phyloP scores from a whole-genome alignment of 2,797 vertebrate species.

The Emydoidea blandingii region DNA sequence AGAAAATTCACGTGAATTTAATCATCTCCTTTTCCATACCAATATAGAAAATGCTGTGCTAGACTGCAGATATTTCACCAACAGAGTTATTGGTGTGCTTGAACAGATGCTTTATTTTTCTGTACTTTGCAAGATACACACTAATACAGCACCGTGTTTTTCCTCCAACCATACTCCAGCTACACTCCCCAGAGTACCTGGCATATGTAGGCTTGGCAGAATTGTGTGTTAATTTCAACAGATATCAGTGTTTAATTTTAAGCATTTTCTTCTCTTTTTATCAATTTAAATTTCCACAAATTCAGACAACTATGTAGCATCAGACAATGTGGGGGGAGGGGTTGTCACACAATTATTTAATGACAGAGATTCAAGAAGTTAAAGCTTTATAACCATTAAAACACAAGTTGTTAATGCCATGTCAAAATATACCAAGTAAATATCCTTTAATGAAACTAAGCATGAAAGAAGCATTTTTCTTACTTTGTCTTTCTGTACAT shows the following conservation, averaged over 20 bases:
- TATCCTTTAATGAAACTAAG: neutral
- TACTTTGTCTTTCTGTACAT: neutral
- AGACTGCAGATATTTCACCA: neutral
- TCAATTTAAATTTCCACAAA: neutral
- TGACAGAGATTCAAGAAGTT: neutral
- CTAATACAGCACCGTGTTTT: neutral
- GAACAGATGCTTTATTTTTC: neutral
- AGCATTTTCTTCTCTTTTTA: neutral
- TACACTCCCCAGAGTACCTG: neutral
- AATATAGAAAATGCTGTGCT: neutral
- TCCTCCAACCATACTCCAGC: neutral
- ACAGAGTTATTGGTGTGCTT: neutral
- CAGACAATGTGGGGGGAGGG: neutral
- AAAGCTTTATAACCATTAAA: neutral
- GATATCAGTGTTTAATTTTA: neutral
- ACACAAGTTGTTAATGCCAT: neutral
- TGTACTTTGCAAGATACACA: neutral
- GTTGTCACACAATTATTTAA: neutral
- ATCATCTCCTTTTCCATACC: neutral
- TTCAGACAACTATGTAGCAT: neutral
- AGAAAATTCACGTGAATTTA: neutral
- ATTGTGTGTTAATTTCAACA: neutral
- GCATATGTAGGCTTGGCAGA: neutral
- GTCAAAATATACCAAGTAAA: neutral
- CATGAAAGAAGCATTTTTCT: neutral